phyloP scores from a whole-genome alignment of 2,797 vertebrate species.

The Schizopygopsis pylzovi region DNA sequence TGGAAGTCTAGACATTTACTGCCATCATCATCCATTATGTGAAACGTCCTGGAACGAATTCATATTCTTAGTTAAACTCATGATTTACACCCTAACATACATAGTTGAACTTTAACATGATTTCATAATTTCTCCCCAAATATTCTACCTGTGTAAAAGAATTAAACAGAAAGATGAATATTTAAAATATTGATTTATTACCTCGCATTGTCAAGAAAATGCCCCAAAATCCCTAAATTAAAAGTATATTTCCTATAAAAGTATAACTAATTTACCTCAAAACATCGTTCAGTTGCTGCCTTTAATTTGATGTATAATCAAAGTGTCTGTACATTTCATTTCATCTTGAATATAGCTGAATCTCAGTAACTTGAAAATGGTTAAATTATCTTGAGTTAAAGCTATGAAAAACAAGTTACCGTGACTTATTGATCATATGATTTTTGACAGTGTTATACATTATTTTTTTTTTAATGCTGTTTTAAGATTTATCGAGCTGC shows the following conservation, averaged over 20 bases:
- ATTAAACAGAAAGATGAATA: not conserved
- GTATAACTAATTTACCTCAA: too few relatives aligned
- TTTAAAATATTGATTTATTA: not conserved
- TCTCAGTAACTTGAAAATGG: not conserved
- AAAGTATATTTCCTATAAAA: not conserved
- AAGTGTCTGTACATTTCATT: too few relatives aligned
- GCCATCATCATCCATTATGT: constrained; percentile 74
- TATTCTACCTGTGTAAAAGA: not conserved
- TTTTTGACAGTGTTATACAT: not conserved
- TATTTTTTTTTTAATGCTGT: not conserved
- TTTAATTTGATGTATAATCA: too few relatives aligned
- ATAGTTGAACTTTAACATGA: not conserved
- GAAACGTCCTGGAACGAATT: constrained; percentile 67
- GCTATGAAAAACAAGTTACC: not conserved
- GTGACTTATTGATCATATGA: not conserved
- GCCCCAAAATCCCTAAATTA: not conserved
- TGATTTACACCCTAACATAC: not conserved
- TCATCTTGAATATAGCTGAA: not conserved
- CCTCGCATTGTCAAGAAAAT: not conserved
- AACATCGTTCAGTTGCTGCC: not conserved
- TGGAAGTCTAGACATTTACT: constrained; percentile 69
- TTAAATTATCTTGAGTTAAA: not conserved
- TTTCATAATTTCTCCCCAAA: not conserved
- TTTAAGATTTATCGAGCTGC: not conserved
- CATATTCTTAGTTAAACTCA: not conserved